These are phyloP conservation scores for Anodontia alba DNA, from an alignment of 2,888 invertebrate species.

Conservation along the genomic window DNA sequence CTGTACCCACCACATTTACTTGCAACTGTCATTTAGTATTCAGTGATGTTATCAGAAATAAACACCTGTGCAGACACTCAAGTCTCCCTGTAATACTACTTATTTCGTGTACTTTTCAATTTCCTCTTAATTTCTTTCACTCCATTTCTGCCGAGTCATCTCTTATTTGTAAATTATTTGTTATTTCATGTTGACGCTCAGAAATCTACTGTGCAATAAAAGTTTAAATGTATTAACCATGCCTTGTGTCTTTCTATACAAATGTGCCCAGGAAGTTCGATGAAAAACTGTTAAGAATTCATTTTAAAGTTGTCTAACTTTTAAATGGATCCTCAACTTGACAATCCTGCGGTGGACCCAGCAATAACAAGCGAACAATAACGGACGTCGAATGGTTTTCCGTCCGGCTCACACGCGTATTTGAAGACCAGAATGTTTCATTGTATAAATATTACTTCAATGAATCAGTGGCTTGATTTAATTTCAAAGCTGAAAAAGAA, in stretches of 20 bases:
- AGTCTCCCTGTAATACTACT: neutral
- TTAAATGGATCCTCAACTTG: too few species aligned
- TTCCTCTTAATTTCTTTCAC: neutral
- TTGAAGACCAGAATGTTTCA: neutral
- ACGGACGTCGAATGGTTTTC: too few species aligned
- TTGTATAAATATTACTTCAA: slow-evolving; percentile 7
- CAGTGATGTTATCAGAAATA: too few species aligned
- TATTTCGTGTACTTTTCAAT: neutral
- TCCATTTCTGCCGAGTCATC: neutral
- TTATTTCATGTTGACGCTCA: slow-evolving; percentile 4
- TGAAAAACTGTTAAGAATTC: too few species aligned
- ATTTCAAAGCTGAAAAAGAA: neutral
- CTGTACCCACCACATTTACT: too few species aligned
- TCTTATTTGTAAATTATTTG: neutral
- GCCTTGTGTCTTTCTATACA: neutral
- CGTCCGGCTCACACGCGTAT: too few species aligned
- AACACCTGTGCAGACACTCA: neutral
- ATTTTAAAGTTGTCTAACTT: too few species aligned
- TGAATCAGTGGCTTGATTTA: neutral
- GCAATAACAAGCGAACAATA: too few species aligned
- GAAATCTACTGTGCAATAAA: slow-evolving; percentile 8
- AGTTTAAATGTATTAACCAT: neutral
- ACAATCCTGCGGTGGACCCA: too few species aligned
- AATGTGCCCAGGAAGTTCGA: too few species aligned
- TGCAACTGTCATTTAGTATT: too few species aligned